Evolutionary conservation across 2,797 vertebrate genomes (phyloP), one percentile per base, ranked within the genome.

Genomic region (Philypnodon macrostomus): DNA sequence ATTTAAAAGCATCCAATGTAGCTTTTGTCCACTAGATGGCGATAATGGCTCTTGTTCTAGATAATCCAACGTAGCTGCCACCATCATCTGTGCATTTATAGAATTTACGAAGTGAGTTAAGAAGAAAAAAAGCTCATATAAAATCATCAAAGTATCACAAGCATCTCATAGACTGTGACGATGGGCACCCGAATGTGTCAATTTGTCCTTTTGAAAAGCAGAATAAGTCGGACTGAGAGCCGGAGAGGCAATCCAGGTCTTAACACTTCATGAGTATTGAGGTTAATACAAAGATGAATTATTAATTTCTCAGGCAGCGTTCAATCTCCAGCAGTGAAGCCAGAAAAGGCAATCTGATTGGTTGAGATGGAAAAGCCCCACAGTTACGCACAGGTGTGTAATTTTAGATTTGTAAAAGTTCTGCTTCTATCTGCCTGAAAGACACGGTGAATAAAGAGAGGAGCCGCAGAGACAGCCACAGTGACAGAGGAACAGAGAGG

Each of bases 261-360:
- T 73, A 73, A 68, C 53, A 55, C 70, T 58, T 45, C 63, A 71
- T 67, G 70, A 76, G 60, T 29, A 81, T 73, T 75, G 80, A 87
- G 75, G 85, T 88, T 87, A 92, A 87, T 77, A 72, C 78, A 50
- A 59, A 56, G 47, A 82, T 89, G 56, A 85, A 87, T 87, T 84
- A 86, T 89, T 86, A 71, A 88, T 57, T 58, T 69, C 49, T 27
- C 48, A 13, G 48, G 58, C 56, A 34, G 56, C 21, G 29, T 76
- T 80, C 61, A 63, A 65, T 80, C 72, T 70, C 49, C 50, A 34
- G 56, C 35, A 46, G 41, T 53, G 23, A 6, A 48, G 34, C 41
- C 31, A 46, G 39, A 48, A 29, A 53, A 16, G 40, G 17, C n/a
- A 48, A 71, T 66, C 14, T 21, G 51, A 52, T 53, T 59, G 30